phyloP scores from a whole-genome alignment of 1,140 invertebrate genomes.

The Leptopilina boulardi region DNA sequence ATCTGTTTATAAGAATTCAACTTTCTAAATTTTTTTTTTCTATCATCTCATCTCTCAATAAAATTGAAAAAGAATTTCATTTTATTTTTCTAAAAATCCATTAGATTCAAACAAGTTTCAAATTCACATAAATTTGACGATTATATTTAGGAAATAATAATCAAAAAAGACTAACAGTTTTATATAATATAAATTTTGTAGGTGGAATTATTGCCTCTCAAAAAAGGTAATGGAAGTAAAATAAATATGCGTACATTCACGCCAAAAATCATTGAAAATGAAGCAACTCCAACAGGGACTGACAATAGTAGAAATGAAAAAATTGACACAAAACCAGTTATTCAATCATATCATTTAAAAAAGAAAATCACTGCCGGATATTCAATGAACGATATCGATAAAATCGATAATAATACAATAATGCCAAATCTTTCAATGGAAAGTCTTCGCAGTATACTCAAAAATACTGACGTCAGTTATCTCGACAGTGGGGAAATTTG shows the following conservation, averaged over 20 bases:
- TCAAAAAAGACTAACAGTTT: too few species aligned
- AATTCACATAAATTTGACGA: too few species aligned
- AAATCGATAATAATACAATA: constrained; percentile 50
- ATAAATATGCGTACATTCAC: constrained; percentile 71
- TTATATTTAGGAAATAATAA: too few species aligned
- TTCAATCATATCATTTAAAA: constrained; percentile 67
- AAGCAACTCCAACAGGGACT: constrained; percentile 25
- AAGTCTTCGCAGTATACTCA: constrained; percentile 65
- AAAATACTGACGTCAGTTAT: constrained; percentile 63
- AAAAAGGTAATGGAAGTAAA: constrained; percentile 60
- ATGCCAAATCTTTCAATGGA: constrained; percentile 63
- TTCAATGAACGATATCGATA: constrained; percentile 76
- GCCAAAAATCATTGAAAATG: constrained; percentile 66
- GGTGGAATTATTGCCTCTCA: constrained; percentile 64
- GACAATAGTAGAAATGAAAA: constrained; percentile 39
- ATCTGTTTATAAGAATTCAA: background rate
- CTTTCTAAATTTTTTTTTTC: background rate
- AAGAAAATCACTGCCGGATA: constrained; percentile 66
- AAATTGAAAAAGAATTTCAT: background rate
- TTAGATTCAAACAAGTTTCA: too few species aligned
- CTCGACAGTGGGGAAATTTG: constrained; percentile 67
- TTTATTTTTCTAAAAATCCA: too few species aligned
- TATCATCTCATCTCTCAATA: background rate
- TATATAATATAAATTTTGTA: constrained; percentile 46
- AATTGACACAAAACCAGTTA: constrained; percentile 59